Evolutionary conservation across 2,888 invertebrate species (phyloP).

Genomic region (Antheraea yamamai): DNA sequence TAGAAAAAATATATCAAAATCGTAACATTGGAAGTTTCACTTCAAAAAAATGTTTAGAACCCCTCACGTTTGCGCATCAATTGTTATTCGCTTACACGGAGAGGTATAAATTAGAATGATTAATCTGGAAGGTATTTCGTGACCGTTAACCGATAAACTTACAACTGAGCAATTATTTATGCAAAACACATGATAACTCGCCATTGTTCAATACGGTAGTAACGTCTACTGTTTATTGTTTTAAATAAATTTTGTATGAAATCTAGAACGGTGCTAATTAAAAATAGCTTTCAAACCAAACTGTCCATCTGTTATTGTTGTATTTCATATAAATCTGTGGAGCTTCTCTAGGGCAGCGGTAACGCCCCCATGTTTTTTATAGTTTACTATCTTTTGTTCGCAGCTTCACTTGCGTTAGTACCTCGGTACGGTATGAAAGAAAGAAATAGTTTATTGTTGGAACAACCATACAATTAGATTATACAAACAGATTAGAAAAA

Average conservation of each 20-base stretch:
- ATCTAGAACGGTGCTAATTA: not conserved
- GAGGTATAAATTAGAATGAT: not conserved
- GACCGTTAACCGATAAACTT: conserved; percentile 12
- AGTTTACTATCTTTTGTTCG: too few relatives aligned
- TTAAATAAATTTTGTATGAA: not conserved
- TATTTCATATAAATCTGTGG: too few relatives aligned
- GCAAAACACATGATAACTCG: not conserved
- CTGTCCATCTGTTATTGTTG: not conserved
- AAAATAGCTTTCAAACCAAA: not conserved
- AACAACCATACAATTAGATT: too few relatives aligned
- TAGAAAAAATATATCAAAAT: too few relatives aligned
- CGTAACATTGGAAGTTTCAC: too few relatives aligned
- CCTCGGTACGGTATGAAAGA: too few relatives aligned
- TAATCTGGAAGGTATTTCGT: conserved; percentile 12
- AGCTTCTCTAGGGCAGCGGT: too few relatives aligned
- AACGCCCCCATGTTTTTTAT: too few relatives aligned
- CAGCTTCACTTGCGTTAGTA: too few relatives aligned
- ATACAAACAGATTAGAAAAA: too few relatives aligned
- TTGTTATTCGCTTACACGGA: not conserved
- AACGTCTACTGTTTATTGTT: not conserved
- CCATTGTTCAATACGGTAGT: not conserved
- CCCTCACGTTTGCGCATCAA: not conserved
- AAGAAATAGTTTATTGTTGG: too few relatives aligned
- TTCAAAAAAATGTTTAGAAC: not conserved
- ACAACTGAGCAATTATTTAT: conserved; percentile 1